Percentiles rank a stretch among this genome's conserved stretches.
These are phyloP conservation scores for Hipparchia semele DNA, from an alignment of 2,888 invertebrate genomes.

Conservation along the genomic window DNA sequence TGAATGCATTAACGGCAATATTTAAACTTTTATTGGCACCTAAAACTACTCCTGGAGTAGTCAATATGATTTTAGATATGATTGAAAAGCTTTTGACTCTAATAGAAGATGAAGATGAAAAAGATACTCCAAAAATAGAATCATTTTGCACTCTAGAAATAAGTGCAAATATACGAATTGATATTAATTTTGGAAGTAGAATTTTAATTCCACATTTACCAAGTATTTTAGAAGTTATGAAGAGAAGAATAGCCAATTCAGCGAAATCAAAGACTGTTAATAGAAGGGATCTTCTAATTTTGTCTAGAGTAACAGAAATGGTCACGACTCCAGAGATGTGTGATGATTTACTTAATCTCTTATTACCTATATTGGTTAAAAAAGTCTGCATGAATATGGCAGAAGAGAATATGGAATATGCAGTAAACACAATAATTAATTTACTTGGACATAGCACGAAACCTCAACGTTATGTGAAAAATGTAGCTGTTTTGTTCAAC, in stretches of 20 bases:
- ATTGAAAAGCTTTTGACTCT: slow-evolving; percentile 88
- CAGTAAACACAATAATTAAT: slow-evolving; percentile 89
- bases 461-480: slow-evolving; percentile 86
- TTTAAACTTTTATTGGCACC: slow-evolving; percentile 88
- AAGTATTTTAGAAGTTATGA: slow-evolving; percentile 87
- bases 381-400: slow-evolving; percentile 84
- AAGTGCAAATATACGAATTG: slow-evolving; percentile 45
- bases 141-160: slow-evolving; percentile 63
- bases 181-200: slow-evolving; percentile 87
- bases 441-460: slow-evolving; percentile 86
- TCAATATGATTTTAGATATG: slow-evolving; percentile 87
- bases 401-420: slow-evolving; percentile 87
- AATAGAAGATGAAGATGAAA: slow-evolving; percentile 82
- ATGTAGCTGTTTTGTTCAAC: slow-evolving; percentile 88
- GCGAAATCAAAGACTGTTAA: slow-evolving; percentile 84
- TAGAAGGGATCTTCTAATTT: slow-evolving; percentile 87
- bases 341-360: slow-evolving; percentile 86
- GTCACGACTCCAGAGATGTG: slow-evolving; percentile 87
- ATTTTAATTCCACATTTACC: slow-evolving; percentile 89
- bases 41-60: slow-evolving; percentile 86
- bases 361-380: slow-evolving; percentile 88
- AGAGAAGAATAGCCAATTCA: slow-evolving; percentile 84
- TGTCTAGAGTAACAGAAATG: slow-evolving; percentile 90
- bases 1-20: slow-evolving; percentile 86
- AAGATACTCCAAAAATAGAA: slow-evolving; percentile 64